Conservation (phyloP, 1,140 invertebrate genomes). For the Pseudomyrmex gracilis region DNA sequence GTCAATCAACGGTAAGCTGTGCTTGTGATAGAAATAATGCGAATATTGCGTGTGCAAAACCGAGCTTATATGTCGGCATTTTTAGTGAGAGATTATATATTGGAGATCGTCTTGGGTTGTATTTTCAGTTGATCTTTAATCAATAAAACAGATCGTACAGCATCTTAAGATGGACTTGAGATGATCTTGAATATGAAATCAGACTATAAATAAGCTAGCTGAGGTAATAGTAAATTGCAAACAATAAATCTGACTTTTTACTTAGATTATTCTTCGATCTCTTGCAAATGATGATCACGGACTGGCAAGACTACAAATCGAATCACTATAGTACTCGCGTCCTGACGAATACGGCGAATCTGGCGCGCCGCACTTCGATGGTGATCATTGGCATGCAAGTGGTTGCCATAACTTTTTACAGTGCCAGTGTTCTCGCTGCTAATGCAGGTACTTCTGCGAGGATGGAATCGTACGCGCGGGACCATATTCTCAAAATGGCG, state of each 20-base stretch:
- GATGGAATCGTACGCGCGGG: background rate
- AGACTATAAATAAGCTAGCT: too few relatives aligned
- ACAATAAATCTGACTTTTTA: background rate
- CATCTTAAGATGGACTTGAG: too few relatives aligned
- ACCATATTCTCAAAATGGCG: conserved; percentile 54
- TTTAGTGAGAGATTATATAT: too few relatives aligned
- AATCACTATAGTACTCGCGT: background rate
- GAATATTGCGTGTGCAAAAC: too few relatives aligned
- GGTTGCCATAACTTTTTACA: background rate
- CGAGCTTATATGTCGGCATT: too few relatives aligned
- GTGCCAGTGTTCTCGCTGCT: background rate
- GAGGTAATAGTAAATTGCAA: background rate
- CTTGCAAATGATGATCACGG: conserved; percentile 33
- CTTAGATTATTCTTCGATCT: conserved; percentile 44
- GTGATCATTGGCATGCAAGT: conserved; percentile 37
- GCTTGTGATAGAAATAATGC: too few relatives aligned
- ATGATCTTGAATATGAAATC: too few relatives aligned
- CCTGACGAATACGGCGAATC: conserved; percentile 20
- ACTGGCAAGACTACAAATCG: conserved; percentile 13
- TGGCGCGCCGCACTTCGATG: conserved; percentile 34
- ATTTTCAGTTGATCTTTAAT: too few relatives aligned
- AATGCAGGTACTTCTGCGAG: background rate
- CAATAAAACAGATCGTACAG: too few relatives aligned
- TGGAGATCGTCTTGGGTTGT: too few relatives aligned
- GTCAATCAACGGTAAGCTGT: too few relatives aligned